These are phyloP conservation scores for Drosophila infuscata DNA, from an alignment of 2,888 invertebrate genomes.

Conservation along the genomic window DNA sequence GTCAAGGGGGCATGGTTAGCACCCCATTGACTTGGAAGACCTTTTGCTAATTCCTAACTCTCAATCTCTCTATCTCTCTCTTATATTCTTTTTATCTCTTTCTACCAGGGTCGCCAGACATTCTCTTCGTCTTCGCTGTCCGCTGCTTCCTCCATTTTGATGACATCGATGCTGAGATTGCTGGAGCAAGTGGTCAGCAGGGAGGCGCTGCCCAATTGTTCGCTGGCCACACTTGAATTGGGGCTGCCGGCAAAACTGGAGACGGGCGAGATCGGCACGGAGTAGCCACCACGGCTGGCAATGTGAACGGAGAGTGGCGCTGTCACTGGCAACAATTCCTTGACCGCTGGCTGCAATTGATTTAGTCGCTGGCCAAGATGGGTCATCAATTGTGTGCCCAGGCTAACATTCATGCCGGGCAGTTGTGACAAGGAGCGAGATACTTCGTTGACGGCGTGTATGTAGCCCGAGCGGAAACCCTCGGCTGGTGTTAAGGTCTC, in stretches of 20 bases:
- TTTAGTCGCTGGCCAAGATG: conserved; percentile 94
- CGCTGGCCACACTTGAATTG: conserved; percentile 78
- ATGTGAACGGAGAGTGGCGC: conserved; percentile 82
- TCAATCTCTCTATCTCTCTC: conserved; percentile 4
- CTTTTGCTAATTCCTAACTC: conserved; percentile 43
- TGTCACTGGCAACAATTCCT: conserved; percentile 76
- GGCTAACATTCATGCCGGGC: conserved; percentile 93
- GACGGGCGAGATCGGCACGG: conserved; percentile 84
- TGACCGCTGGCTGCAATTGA: conserved; percentile 82
- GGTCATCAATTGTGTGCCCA: conserved; percentile 95
- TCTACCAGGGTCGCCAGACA: conserved; percentile 84
- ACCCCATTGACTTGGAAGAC: conserved; percentile 64
- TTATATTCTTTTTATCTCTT: background rate
- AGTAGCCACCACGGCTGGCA: conserved; percentile 76
- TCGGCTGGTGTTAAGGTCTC: conserved; percentile 89
- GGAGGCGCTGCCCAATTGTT: conserved; percentile 47
- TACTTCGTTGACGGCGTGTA: conserved; percentile 95
- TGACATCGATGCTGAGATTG: conserved; percentile 71
- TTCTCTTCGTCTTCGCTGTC: conserved; percentile 76
- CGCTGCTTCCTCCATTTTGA: conserved; percentile 56
- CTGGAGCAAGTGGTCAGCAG: conserved; percentile 77
- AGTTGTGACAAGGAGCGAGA: conserved; percentile 93
- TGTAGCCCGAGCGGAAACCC: conserved; percentile 94
- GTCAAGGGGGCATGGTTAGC: conserved; percentile 32
- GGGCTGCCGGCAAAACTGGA: conserved; percentile 83